phyloP scores from a whole-genome alignment of 2,113 vertebrate genomes.

The Progne subis region DNA sequence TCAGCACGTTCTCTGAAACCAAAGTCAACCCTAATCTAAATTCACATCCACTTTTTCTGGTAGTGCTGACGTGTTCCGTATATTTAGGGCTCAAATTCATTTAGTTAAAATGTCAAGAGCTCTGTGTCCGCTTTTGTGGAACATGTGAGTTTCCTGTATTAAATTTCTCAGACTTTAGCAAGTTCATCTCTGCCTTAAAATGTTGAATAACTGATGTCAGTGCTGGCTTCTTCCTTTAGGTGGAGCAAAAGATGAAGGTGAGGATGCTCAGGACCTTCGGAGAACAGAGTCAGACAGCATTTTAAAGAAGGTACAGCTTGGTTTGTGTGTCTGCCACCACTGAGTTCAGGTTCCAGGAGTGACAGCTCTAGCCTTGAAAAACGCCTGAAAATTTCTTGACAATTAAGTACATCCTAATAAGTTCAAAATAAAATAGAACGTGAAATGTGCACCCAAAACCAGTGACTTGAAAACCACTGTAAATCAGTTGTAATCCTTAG shows the following conservation, averaged over 20 bases:
- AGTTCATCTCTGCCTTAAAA: not conserved
- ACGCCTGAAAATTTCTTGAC: not conserved
- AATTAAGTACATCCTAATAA: not conserved
- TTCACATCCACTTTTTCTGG: not conserved
- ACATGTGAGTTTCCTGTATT: not conserved
- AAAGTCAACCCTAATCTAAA: conserved; percentile 10
- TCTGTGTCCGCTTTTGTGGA: not conserved
- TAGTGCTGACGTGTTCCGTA: not conserved
- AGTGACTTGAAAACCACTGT: not conserved
- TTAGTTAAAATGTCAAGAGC: not conserved
- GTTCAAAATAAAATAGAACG: not conserved
- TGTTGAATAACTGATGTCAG: not conserved
- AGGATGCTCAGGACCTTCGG: conserved; percentile 88
- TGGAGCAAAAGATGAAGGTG: conserved; percentile 87
- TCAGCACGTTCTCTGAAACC: not conserved
- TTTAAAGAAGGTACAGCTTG: conserved; percentile 87
- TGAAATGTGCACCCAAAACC: not conserved
- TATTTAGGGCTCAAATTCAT: not conserved
- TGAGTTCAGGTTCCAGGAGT: not conserved
- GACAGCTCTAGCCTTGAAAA: not conserved
- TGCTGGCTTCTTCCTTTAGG: conserved; percentile 70
- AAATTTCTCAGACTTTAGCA: not conserved
- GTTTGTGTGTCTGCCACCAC: not conserved
- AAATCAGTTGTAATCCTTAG: not conserved
- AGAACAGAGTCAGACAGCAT: conserved; percentile 94